Evolutionary conservation across 2,888 invertebrate species (phyloP).

Genomic region (Agrochola litura): DNA sequence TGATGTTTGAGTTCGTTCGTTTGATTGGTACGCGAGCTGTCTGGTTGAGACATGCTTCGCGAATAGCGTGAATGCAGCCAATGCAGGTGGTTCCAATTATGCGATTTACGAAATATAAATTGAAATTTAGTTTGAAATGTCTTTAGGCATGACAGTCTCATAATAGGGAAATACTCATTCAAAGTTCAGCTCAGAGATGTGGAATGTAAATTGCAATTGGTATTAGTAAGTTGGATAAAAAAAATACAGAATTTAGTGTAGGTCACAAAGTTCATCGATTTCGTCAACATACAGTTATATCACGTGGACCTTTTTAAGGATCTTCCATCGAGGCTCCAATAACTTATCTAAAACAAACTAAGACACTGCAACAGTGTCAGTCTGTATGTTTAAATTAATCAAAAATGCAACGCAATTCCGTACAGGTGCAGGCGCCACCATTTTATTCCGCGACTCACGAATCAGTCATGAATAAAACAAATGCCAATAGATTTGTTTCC

Average conservation of each 20-base stretch:
- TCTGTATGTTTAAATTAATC: slow-evolving; percentile 47
- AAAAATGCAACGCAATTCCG: slow-evolving; percentile 54
- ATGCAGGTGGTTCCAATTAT: slow-evolving; percentile 17
- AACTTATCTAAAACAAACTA: slow-evolving; percentile 19
- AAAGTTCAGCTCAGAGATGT: neutral
- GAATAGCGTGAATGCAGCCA: slow-evolving; percentile 16
- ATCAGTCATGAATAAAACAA: slow-evolving; percentile 64
- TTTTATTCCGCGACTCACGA: slow-evolving; percentile 40
- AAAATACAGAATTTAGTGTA: neutral
- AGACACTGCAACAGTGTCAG: neutral
- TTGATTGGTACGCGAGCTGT: slow-evolving; percentile 47
- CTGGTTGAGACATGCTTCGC: slow-evolving; percentile 28
- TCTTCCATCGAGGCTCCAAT: neutral
- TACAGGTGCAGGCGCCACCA: slow-evolving; percentile 47
- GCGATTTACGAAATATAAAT: slow-evolving; percentile 5
- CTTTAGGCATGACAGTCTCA: neutral
- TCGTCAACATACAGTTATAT: neutral
- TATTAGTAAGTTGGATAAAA: neutral
- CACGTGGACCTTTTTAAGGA: neutral
- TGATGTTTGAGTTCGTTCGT: slow-evolving; percentile 51
- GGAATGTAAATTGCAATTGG: neutral
- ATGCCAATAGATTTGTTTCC: slow-evolving; percentile 60
- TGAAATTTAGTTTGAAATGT: slow-evolving; percentile 10
- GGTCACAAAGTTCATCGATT: neutral
- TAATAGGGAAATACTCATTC: neutral